Base-by-base conservation (phyloP, 2,113 vertebrate genomes). In the Alligator sinensis region DNA sequence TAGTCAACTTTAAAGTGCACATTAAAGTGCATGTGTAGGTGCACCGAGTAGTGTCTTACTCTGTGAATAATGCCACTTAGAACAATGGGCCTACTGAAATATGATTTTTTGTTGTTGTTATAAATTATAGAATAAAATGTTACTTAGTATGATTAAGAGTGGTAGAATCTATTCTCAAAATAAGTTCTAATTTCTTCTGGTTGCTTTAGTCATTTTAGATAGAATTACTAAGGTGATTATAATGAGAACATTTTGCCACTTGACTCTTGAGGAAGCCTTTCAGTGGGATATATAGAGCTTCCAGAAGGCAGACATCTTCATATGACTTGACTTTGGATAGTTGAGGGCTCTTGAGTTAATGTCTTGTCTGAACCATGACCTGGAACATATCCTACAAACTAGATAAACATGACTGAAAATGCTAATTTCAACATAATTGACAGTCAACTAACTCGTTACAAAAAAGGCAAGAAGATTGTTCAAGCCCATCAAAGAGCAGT, bases 291-390 rank as follows among this genome's bases (percentile, higher is more conserved):
- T 24, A 11, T 28, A 24, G 21, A 30, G 12, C 7, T 28, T 9
- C 2, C 2, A 4, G 59, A 9, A 34, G 2, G 4, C 17, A 3
- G 6, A 12, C 74, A 19, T 13, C 60, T 57, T 11, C 11, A 6
- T 22, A 38, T 4, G 6, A 38, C 21, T 74, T 30, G 70, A 24
- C 24, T 38, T 74, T 34, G 34, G 6, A 4, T 38, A 47, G 70
- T 24, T 24, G 11, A 74, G 70, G 47, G 21, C 24, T 74, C 70
- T 5, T 14, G 3, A 74, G 70, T 21, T 3, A 68, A 34, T 2
- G 57, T 9, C 14, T 6, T 6, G 10, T 24, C 30, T 6, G 75
- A 21, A 19, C 2, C 57, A 38, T 28, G 38, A 57, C 5, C 6
- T 6, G 63, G 13, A 64, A 47, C 12, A 38, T 59, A 55, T 38